Evolutionary conservation across 2,113 vertebrate species (phyloP).

Genomic region (Notechis scutatus): DNA sequence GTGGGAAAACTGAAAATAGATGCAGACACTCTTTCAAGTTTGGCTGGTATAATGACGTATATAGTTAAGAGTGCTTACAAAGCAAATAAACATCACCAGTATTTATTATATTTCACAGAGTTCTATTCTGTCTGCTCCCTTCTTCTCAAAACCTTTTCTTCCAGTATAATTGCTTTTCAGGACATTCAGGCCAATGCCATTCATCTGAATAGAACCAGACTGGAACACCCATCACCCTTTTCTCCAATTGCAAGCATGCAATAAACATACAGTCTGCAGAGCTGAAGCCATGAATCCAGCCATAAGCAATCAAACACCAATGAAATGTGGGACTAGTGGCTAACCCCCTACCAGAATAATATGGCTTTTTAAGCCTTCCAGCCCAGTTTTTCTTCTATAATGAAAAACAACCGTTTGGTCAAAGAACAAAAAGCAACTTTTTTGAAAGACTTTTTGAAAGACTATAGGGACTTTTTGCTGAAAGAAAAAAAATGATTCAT

Average conservation of each 20-base stretch:
- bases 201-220: background rate
- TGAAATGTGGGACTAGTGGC: background rate
- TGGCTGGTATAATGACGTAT: background rate
- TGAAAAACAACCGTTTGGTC: background rate
- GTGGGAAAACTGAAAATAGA: slow-evolving; percentile 26
- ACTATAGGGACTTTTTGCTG: background rate
- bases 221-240: background rate
- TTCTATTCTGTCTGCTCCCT: background rate
- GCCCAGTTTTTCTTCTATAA: background rate
- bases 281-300: background rate
- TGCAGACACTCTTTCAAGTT: background rate
- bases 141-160: slow-evolving; percentile 20
- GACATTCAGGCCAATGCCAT: background rate
- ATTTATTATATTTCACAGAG: slow-evolving; percentile 9
- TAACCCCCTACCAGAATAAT: background rate
- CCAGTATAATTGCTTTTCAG: background rate
- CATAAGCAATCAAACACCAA: background rate
- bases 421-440: background rate
- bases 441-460: background rate
- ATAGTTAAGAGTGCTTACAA: slow-evolving; percentile 7
- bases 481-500: background rate
- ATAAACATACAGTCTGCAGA: too few relatives aligned
- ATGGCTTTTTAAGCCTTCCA: background rate
- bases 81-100: slow-evolving; percentile 3
- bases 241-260: background rate